Evolutionary conservation across 2,113 vertebrate species (phyloP), one percentile per base, ranked within the genome.

Genomic region (Pithys albifrons): DNA sequence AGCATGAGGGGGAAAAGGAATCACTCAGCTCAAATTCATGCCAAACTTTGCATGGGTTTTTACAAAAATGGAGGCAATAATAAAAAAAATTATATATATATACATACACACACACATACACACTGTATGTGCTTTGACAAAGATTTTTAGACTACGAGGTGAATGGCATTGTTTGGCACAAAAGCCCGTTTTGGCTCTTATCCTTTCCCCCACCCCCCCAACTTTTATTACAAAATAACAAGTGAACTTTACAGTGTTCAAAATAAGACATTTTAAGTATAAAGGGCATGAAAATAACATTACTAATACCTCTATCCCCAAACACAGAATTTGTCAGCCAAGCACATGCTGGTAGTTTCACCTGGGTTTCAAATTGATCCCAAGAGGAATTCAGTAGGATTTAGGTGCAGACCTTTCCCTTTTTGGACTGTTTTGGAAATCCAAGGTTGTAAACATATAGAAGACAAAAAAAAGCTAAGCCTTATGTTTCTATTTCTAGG

Each of bases 401-500:
- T 90, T 72, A 69, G 37, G 28, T 28, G 43, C 28, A 71, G 67
- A 74, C 5, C 49, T 75, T 72, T 85, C 28, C 27, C 8, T n/a
- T 91, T 88, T 59, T 67, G 39, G 25, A 88, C 24, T 65, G 16
- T 59, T 95, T 79, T 86, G 72, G 90, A 94, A 92, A 88, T 29
- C 29, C 48, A 89, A 84, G 39, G 12, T 71, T 71, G 52, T 12
- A 73, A 79, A 88, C 16, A 62, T 0, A 39, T 9, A 81, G 41
- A 49, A 88, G 33, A 23, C 61, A 43, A 65, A 80, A 65, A 2
- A 43, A 23, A 14, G 3, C 55, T 87, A 87, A 58, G 14, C 11
- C 61, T 84, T 57, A 62, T 23, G 35, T 17, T 78, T 16, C 46
- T 89, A 41, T 49, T 88, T 86, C 54, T 86, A 81, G 20, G 27